phyloP scores from a whole-genome alignment of 1,140 invertebrate genomes.

The Meloidogyne exigua region DNA sequence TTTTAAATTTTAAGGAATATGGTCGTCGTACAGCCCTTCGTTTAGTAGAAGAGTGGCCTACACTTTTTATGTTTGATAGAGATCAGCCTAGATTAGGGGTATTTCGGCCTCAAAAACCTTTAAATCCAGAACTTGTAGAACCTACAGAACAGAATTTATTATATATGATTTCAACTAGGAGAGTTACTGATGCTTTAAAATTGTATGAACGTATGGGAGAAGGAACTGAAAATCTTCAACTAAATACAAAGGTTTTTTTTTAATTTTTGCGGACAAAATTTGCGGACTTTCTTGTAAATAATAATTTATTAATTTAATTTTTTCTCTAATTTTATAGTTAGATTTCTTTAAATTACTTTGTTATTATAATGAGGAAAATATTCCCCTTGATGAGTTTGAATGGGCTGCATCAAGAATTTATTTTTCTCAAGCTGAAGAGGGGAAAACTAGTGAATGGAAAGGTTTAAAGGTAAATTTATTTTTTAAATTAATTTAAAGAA shows the following conservation, averaged over 20 bases:
- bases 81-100: constrained; percentile 53
- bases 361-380: constrained; percentile 48
- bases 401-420: constrained; percentile 47
- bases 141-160: constrained; percentile 38
- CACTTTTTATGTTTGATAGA: constrained; percentile 60
- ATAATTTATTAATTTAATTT: constrained; percentile 10
- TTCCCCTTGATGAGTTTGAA: constrained; percentile 39
- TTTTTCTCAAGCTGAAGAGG: constrained; percentile 6
- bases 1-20: constrained; percentile 58
- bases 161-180: constrained; percentile 31
- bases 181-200: constrained; percentile 39
- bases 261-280: background rate
- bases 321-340: constrained; percentile 27
- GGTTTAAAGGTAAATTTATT: background rate
- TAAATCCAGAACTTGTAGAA: constrained; percentile 43
- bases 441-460: constrained; percentile 16
- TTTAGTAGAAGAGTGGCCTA: constrained; percentile 62
- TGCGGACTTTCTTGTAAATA: background rate
- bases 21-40: constrained; percentile 55
- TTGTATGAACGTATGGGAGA: constrained; percentile 40
- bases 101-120: constrained; percentile 51
- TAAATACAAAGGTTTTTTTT: background rate
- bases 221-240: constrained; percentile 29
- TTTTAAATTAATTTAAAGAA: constrained; percentile 6
- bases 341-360: constrained; percentile 37